Conservation (phyloP, 2,888 invertebrate species). For the Philhelius pedissequus region DNA sequence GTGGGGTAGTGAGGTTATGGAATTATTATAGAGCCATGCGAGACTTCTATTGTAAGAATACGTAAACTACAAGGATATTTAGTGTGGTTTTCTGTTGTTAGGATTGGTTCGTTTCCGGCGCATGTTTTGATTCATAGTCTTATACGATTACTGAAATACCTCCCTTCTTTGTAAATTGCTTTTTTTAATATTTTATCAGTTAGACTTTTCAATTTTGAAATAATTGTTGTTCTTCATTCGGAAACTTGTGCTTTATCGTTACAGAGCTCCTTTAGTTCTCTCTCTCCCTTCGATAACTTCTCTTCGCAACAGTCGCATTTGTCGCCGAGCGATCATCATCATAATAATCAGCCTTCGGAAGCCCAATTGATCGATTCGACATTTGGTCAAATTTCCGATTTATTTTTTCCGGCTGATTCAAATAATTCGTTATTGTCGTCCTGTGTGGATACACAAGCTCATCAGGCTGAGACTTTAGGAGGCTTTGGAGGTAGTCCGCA, state of each 20-base stretch:
- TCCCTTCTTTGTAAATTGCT: slow-evolving; percentile 35
- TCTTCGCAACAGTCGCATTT: slow-evolving; percentile 75
- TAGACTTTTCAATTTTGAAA: slow-evolving; percentile 27
- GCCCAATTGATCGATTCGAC: slow-evolving; percentile 73
- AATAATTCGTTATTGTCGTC: slow-evolving; percentile 76
- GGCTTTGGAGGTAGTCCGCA: slow-evolving; percentile 62
- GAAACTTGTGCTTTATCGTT: slow-evolving; percentile 71
- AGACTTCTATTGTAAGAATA: slow-evolving; percentile 3
- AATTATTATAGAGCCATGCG: background rate
- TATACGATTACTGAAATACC: slow-evolving; percentile 21
- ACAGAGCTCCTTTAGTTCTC: slow-evolving; percentile 79
- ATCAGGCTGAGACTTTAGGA: slow-evolving; percentile 45
- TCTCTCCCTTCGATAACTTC: slow-evolving; percentile 78
- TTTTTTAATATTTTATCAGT: slow-evolving; percentile 44
- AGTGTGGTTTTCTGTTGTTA: background rate
- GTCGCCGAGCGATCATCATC: slow-evolving; percentile 66
- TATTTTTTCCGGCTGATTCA: slow-evolving; percentile 78
- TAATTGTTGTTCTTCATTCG: slow-evolving; percentile 55
- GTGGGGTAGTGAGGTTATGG: background rate
- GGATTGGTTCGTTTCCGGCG: slow-evolving; percentile 63
- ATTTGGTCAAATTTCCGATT: slow-evolving; percentile 75
- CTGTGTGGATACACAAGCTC: slow-evolving; percentile 69
- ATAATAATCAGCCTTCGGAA: slow-evolving; percentile 64
- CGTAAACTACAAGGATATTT: background rate
- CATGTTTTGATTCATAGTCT: slow-evolving; percentile 48